phyloP scores from a whole-genome alignment of 2,113 vertebrate genomes.

The Microtus richardsoni region DNA sequence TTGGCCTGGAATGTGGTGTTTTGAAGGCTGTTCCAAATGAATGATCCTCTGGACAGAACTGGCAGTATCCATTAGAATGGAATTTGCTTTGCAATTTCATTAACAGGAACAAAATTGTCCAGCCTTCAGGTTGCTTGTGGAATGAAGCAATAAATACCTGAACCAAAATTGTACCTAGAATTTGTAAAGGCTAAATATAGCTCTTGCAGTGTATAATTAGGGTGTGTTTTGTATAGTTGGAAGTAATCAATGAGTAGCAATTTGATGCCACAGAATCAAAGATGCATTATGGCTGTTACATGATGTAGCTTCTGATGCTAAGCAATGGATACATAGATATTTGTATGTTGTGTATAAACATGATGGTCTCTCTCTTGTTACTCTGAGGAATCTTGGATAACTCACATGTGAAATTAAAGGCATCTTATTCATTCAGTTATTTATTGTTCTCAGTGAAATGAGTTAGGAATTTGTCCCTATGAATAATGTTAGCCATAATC shows the following conservation, averaged over 20 bases:
- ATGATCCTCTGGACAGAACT: not conserved
- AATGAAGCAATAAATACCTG: conserved; percentile 52
- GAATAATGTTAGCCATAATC: conserved; percentile 91
- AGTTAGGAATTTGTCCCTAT: conserved; percentile 89
- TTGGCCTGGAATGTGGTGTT: conserved; percentile 53
- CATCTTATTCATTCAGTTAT: conserved; percentile 90
- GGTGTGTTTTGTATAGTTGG: not conserved
- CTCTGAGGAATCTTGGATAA: conserved; percentile 86
- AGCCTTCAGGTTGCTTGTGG: not conserved
- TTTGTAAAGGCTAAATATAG: conserved; percentile 44
- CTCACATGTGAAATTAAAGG: conserved; percentile 90
- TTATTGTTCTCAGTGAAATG: conserved; percentile 90
- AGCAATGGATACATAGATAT: conserved; percentile 67
- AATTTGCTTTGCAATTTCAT: conserved; percentile 70
- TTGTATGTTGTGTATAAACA: conserved; percentile 81
- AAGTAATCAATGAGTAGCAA: not conserved
- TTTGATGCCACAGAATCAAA: not conserved
- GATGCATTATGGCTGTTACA: conserved; percentile 30
- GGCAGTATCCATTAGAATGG: conserved; percentile 15
- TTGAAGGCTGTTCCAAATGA: conserved; percentile 58
- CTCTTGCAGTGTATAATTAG: not conserved
- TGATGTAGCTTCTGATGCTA: conserved; percentile 28
- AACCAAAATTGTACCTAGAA: not conserved
- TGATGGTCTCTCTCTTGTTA: conserved; percentile 66
- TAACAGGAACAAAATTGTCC: conserved; percentile 35